Conservation (phyloP, 2,113 vertebrate species). For the Epinephelus cyanopodus region DNA sequence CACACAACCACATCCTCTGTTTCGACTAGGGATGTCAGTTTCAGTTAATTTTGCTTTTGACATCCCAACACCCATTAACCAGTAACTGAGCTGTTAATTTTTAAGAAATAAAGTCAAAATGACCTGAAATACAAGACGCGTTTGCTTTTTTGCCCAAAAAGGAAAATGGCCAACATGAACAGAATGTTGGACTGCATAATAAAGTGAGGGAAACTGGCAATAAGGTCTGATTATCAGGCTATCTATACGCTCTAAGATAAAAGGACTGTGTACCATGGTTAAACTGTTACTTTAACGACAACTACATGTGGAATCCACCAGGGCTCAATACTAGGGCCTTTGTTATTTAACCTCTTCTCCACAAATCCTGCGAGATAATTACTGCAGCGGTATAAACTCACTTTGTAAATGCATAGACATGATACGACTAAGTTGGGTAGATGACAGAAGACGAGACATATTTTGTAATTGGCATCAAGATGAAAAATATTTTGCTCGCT, state of each 20-base stretch:
- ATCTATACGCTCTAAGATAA: neutral
- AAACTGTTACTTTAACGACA: neutral
- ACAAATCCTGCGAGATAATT: neutral
- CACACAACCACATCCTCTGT: neutral
- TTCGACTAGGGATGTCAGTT: neutral
- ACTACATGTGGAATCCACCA: neutral
- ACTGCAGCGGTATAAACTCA: neutral
- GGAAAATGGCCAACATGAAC: neutral
- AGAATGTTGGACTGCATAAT: neutral
- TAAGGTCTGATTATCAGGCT: neutral
- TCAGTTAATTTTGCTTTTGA: no score
- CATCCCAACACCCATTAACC: no score
- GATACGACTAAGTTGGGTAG: neutral
- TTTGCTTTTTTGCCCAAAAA: neutral
- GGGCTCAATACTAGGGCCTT: neutral
- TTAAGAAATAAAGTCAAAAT: no score
- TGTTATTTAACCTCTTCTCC: neutral
- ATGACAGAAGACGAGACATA: no score
- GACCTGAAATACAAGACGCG: no score
- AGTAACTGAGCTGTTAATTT: no score
- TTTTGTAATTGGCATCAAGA: neutral
- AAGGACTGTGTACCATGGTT: neutral
- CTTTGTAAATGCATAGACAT: neutral
- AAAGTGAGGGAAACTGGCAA: neutral
- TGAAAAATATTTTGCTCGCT: neutral